Evolutionary conservation across 2,113 vertebrate genomes (phyloP).

Genomic region (Climacteris rufus): DNA sequence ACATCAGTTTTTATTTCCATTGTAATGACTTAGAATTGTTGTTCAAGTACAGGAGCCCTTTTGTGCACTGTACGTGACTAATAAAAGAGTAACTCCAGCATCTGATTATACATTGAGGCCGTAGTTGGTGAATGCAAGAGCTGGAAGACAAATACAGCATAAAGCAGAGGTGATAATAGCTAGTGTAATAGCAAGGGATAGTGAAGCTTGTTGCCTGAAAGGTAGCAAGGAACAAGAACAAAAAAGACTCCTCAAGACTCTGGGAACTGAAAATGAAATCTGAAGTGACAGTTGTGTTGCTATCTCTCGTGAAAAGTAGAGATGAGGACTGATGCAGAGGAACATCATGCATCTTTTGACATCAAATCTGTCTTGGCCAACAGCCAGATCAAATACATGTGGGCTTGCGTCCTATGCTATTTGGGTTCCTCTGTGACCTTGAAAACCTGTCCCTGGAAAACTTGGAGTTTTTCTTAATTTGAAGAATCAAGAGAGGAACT

Average conservation of each 20-base stretch:
- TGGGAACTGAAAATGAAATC: neutral
- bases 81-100: neutral
- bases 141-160: neutral
- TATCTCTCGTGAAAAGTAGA: accelerated
- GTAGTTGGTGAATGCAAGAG: neutral
- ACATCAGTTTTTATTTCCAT: neutral
- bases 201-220: neutral
- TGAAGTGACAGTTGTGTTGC: neutral
- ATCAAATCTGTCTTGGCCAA: neutral
- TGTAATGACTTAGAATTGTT: neutral
- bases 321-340: neutral
- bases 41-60: neutral
- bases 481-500: neutral
- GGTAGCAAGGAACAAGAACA: neutral
- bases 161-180: neutral
- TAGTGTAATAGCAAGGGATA: neutral
- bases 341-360: neutral
- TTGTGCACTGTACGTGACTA: neutral
- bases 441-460: neutral
- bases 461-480: neutral
- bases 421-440: neutral
- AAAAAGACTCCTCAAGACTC: neutral
- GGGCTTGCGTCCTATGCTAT: neutral
- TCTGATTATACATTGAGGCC: neutral
- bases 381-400: neutral